phyloP scores from a whole-genome alignment of 2,113 vertebrate species.

The Coracopsis vasa region DNA sequence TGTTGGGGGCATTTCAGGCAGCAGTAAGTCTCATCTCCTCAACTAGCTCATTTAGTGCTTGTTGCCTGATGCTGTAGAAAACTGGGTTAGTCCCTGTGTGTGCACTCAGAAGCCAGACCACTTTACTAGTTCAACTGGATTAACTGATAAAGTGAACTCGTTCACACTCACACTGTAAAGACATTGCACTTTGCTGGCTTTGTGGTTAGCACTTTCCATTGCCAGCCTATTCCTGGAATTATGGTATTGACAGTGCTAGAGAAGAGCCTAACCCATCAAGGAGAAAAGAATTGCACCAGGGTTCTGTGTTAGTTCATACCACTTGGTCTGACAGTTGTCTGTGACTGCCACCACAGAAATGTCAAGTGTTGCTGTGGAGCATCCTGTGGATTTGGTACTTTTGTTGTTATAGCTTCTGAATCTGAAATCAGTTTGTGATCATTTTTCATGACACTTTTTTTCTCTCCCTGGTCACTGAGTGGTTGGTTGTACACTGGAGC shows the following conservation, averaged over 20 bases:
- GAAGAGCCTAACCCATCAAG: background rate
- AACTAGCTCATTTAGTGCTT: too few species aligned
- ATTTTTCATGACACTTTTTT: too few species aligned
- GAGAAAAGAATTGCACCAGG: background rate
- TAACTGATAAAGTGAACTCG: background rate
- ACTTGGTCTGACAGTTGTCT: background rate
- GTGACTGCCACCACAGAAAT: background rate
- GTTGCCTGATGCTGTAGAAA: too few species aligned
- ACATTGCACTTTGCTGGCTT: background rate
- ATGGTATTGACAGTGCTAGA: background rate
- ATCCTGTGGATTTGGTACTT: too few species aligned
- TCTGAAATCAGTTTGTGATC: too few species aligned
- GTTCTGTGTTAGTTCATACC: background rate
- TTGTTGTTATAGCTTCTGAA: too few species aligned
- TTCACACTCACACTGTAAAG: background rate
- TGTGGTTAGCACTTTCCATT: background rate
- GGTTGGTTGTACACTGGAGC: too few species aligned
- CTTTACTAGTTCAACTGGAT: background rate
- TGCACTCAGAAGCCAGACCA: too few species aligned
- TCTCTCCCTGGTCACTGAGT: accelerated
- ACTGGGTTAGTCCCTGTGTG: too few species aligned
- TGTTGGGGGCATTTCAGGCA: too few species aligned
- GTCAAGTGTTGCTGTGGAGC: too few species aligned
- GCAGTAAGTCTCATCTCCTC: too few species aligned
- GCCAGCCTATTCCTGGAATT: background rate